phyloP scores from a whole-genome alignment of 2,888 invertebrate genomes.

The Nowickia ferox region DNA sequence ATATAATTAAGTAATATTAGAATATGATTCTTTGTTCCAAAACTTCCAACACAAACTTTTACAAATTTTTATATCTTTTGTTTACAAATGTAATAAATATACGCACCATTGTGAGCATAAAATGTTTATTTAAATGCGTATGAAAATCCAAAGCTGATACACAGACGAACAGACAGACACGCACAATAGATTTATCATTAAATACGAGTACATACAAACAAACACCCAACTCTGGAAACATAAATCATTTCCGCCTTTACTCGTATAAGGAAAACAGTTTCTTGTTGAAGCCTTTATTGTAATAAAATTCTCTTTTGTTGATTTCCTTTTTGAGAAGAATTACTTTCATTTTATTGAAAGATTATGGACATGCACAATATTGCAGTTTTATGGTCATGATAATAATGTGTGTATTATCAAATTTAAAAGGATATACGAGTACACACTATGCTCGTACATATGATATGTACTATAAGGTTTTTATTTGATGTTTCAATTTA shows the following conservation, averaged over 20 bases:
- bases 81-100: conserved; percentile 12
- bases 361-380: not conserved
- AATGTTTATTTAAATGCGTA: not conserved
- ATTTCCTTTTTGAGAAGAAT: conserved; percentile 1
- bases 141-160: not conserved
- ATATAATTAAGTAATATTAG: no score
- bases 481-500: not conserved
- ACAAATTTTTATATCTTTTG: not conserved
- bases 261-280: not conserved
- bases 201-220: not conserved
- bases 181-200: not conserved
- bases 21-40: no score
- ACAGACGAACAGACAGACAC: not conserved
- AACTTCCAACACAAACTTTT: no score
- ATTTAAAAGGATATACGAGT: not conserved
- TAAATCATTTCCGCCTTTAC: conserved; percentile 23
- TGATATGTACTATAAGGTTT: no score
- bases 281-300: not conserved
- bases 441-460: no score
- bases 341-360: conserved; percentile 3
- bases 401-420: not conserved
- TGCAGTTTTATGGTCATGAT: not conserved
- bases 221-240: not conserved
- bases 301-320: conserved; percentile 23
- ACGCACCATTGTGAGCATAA: not conserved